Percentiles rank a stretch among this genome's conserved stretches.
phyloP scores from a whole-genome alignment of 2,888 invertebrate genomes.

The Synergus gifuensis region DNA sequence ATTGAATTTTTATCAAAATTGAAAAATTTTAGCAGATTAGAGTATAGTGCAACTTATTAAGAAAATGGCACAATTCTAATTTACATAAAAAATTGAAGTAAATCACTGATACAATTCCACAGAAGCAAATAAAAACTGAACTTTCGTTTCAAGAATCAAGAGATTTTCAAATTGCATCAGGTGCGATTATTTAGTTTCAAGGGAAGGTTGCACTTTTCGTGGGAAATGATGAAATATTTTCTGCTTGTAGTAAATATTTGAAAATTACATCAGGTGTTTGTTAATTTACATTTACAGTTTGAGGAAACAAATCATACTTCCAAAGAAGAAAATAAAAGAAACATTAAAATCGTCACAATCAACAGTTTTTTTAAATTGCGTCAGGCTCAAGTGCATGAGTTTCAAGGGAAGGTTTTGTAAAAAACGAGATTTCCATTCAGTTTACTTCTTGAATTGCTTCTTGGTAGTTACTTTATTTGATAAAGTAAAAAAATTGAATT shows the following conservation, averaged over 20 bases:
- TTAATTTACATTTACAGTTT: background rate
- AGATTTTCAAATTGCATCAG: background rate
- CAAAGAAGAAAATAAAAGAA: background rate
- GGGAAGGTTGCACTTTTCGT: background rate
- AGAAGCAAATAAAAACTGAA: background rate
- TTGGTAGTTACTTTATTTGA: too few species aligned
- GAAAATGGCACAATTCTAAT: background rate
- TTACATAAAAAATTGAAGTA: background rate
- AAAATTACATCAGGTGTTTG: background rate
- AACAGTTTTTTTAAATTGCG: background rate
- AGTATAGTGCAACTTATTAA: too few species aligned
- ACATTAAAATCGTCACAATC: background rate
- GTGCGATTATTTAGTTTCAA: background rate
- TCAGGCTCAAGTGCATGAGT: background rate
- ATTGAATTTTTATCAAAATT: background rate
- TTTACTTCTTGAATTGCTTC: background rate
- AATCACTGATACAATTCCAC: background rate
- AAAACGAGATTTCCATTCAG: background rate
- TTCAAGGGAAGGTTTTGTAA: background rate
- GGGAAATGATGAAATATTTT: constrained; percentile 7
- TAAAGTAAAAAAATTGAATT: background rate
- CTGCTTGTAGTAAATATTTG: background rate
- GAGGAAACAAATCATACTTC: background rate
- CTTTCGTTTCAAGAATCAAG: background rate
- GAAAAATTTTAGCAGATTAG: background rate